Evolutionary conservation across 2,113 vertebrate genomes (phyloP), one percentile per base, ranked within the genome.

Genomic region (Furnarius figulus): DNA sequence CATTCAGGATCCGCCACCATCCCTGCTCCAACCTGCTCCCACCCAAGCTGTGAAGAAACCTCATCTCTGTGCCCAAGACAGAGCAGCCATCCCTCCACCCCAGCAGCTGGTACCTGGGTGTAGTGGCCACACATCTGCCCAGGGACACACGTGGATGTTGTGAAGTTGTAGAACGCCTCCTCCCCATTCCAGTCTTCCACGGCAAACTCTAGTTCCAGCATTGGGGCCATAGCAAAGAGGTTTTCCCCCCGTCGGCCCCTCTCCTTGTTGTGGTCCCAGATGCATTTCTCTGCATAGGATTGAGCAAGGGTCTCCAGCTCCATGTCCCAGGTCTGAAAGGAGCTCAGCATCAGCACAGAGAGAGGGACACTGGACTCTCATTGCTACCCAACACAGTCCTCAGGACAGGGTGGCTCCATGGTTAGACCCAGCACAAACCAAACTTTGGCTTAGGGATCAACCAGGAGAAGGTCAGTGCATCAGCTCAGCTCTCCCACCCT

Each of bases 181-280:
- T 98, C 98, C 1, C 67, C 85, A 0, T 98, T 72, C 98, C 98
- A 98, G 74, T 98, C 95, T 35, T 96, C 93, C 95, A 98, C 70
- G 0, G 97, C 98, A 0, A 95, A 87, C 4, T 96, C 96, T n/a
- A 98, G 82, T 47, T 98, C 97, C 93, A 98, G 44, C 28, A 59
- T 85, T 3, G 97, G 98, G 2, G 95, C 97, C 97, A 98, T 98
- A 21, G 97, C 96, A 5, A 98, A 98, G 80, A 98, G 96, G 91
- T 98, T 98, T 84, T 98, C 98, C 2, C 98, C 98, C 4, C 96
- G 95, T 18, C 88, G 74, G 5, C 98, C 98, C 2, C 98, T 91
- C 14, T 98, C 96, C 80, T 96, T 97, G 93, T 98, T 98, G 97
- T 98, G 98, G 37, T 98, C 98, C 98, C 98, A 98, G 77, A 97